Base-by-base conservation (phyloP, 2,888 invertebrate species). In the Pyrocoelia pectoralis region DNA sequence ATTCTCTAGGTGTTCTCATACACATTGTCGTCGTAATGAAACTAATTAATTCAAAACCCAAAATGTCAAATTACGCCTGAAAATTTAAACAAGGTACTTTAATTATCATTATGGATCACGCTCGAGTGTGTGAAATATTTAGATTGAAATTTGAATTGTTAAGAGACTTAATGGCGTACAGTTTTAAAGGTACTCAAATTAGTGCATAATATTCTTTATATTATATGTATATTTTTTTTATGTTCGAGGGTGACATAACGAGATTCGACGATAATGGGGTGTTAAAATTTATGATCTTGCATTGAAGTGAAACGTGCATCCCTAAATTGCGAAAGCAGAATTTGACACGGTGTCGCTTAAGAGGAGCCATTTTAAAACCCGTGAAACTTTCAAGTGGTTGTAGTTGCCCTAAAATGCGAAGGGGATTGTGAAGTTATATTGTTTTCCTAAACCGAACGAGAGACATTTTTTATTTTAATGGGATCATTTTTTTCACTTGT, bases 231-330 rank as follows among this genome's bases (percentile, higher is more conserved):
- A n/a, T 43, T 12, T 43, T 43, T 43, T 15, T 8, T 4, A 43
- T 8, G 12, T 18, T 4, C 50, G 18, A 50, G 50, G 50, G 50
- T 19, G 24, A 50, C 50, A 24, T 17, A 53, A 53, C 52, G 18
- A n/a, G 52, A 48, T 40, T n/a, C 14, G 13, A 52, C 52, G 48
- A 59, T 54, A 59, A 59, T 59, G 59, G 53, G 48, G 49, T 43
- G 54, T 54, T 54, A 53, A 59, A 59, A 59, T 59, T 59, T 59
- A 59, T 53, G 54, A 19, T 48, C 38, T 50, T 24, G 9, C 53
- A 46, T 46, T 46, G 17, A 46, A 43, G 17, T 17, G 46, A 52
- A 43, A 50, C 13, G 33, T 38, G 56, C 50, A 38, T 14, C 50
- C 56, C 58, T 43, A 24, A 58, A 28, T 52, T 58, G 52, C 58